Percentiles rank a stretch among this genome's conserved stretches.
phyloP scores from a whole-genome alignment of 2,113 vertebrate species.

The Antigone vipio region DNA sequence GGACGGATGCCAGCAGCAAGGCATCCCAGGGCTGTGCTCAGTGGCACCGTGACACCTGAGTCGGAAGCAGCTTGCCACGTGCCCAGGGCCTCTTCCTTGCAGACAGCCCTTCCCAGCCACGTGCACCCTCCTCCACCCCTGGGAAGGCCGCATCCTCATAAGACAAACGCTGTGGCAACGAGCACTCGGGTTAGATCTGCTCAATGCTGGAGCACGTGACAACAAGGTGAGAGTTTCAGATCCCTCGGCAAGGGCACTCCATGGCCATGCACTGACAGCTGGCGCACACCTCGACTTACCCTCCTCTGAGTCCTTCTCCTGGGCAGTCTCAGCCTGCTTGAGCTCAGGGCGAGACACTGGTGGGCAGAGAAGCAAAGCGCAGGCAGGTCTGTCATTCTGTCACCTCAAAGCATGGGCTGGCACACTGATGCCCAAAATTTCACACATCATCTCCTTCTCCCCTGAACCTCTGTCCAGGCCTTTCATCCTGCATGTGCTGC shows the following conservation, averaged over 20 bases:
- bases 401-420: neutral
- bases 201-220: neutral
- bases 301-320: constrained; percentile 50
- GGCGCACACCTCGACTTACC: constrained; percentile 38
- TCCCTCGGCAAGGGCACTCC: neutral
- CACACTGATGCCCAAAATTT: neutral
- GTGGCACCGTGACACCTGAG: neutral
- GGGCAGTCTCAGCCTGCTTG: constrained; percentile 45
- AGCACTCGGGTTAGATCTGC: neutral
- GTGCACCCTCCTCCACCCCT: neutral
- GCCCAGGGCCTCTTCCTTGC: neutral
- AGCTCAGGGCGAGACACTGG: constrained; percentile 50
- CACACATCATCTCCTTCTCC: neutral
- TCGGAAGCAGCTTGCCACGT: neutral
- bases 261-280: neutral
- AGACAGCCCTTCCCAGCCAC: neutral
- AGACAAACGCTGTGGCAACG: neutral
- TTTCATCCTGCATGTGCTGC: neutral
- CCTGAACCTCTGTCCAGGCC: neutral
- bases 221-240: neutral
- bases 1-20: neutral
- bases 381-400: neutral
- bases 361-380: constrained; percentile 47
- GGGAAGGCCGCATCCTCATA: neutral
- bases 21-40: neutral